These are phyloP conservation scores for Parazoanthus darwini DNA, from an alignment of 92 coral and sea anemone genomes.

Conservation along the genomic window DNA sequence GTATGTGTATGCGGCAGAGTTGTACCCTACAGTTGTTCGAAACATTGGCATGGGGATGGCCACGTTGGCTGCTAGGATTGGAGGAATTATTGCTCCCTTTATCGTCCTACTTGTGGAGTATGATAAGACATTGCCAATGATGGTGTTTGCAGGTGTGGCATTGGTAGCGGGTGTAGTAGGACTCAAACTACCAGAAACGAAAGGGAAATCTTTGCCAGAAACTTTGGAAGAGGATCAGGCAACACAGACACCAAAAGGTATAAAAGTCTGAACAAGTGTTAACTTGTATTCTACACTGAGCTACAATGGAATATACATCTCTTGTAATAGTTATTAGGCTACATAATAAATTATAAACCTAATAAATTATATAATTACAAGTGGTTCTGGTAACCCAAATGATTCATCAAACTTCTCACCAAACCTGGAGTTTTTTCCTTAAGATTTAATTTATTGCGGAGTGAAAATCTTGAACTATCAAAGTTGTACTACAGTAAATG, in stretches of 20 bases:
- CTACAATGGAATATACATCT: too few species aligned
- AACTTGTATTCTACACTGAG: too few species aligned
- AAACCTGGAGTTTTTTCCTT: too few species aligned
- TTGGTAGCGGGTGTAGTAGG: slow-evolving; percentile 77
- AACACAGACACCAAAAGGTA: slow-evolving; percentile 42
- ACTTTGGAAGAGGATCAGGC: slow-evolving; percentile 76
- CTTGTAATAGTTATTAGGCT: too few species aligned
- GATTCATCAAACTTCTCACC: too few species aligned
- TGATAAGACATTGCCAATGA: slow-evolving; percentile 79
- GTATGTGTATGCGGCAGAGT: slow-evolving; percentile 84
- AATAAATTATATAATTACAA: too few species aligned
- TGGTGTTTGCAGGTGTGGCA: slow-evolving; percentile 72
- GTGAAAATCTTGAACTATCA: too few species aligned
- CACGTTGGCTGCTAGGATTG: slow-evolving; percentile 76
- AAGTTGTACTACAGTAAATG: too few species aligned
- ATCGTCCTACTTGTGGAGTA: slow-evolving; percentile 80
- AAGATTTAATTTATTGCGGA: too few species aligned
- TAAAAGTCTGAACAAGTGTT: slow-evolving; percentile 17
- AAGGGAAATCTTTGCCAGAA: slow-evolving; percentile 83
- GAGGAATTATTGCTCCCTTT: slow-evolving; percentile 82
- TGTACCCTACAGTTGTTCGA: slow-evolving; percentile 93
- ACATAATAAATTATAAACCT: too few species aligned
- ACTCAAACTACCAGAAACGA: slow-evolving; percentile 84
- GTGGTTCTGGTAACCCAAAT: too few species aligned
- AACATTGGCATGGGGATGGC: slow-evolving; percentile 87